These are phyloP conservation scores for Micromesistius poutassou DNA, from an alignment of 2,797 vertebrate genomes.

Conservation along the genomic window DNA sequence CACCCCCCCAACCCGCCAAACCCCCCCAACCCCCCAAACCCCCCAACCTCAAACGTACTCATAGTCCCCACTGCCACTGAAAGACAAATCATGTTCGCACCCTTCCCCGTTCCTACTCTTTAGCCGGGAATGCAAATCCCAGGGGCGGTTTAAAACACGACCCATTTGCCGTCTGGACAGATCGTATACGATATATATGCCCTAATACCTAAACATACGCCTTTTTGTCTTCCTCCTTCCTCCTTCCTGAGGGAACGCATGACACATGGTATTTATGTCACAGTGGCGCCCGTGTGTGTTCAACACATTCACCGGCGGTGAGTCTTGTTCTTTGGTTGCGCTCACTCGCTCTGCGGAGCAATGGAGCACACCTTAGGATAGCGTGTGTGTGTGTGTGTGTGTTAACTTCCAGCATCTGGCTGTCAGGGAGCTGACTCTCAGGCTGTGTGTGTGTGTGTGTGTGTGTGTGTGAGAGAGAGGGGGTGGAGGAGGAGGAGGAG, in stretches of 20 bases:
- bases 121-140: background rate
- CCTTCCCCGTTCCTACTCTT: background rate
- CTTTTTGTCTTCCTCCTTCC: background rate
- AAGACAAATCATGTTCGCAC: background rate
- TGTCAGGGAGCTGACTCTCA: conserved; percentile 41
- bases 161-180: conserved; percentile 1
- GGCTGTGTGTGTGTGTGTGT: conserved; percentile 6
- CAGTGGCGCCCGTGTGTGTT: background rate
- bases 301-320: background rate
- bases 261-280: conserved; percentile 4
- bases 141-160: background rate
- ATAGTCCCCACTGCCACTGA: background rate
- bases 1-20: no score
- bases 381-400: background rate
- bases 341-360: background rate
- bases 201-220: background rate
- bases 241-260: background rate
- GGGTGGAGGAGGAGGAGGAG: conserved; percentile 43
- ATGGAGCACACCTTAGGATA: background rate
- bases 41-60: background rate
- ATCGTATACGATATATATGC: background rate
- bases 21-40: conserved; percentile 22
- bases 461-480: conserved; percentile 17
- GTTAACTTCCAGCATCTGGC: conserved; percentile 42
- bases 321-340: background rate